phyloP scores from a whole-genome alignment of 2,113 vertebrate species.

The Chloroceryle aenea region DNA sequence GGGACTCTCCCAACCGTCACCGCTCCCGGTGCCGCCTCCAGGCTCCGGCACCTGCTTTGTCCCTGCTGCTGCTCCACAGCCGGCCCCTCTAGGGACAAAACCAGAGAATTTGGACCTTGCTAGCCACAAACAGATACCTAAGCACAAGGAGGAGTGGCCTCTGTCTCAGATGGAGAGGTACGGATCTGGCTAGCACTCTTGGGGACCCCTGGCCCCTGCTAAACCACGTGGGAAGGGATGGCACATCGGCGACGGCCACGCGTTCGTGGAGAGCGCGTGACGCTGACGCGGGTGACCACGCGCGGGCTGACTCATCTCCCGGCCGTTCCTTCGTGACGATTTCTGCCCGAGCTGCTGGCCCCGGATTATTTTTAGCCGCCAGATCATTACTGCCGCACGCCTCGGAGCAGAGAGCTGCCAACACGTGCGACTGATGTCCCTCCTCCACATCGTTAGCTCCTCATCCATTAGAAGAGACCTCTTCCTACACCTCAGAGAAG shows the following conservation, averaged over 20 bases:
- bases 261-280: constrained; percentile 21
- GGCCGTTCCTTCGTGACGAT: neutral
- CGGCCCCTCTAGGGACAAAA: neutral
- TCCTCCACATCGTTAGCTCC: constrained; percentile 2
- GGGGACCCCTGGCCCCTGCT: neutral
- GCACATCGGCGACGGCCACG: neutral
- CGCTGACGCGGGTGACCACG: neutral
- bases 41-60: accelerated
- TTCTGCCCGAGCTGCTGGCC: neutral
- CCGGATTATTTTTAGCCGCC: constrained; percentile 74
- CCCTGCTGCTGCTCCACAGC: accelerated
- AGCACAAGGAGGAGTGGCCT: neutral
- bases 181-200: accelerated
- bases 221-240: neutral
- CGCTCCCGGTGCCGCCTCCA: accelerated
- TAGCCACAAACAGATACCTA: accelerated
- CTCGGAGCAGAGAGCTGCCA: constrained; percentile 23
- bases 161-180: neutral
- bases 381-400: constrained; percentile 67
- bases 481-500: neutral
- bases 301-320: constrained; percentile 61
- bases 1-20: neutral
- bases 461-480: neutral
- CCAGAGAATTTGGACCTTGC: accelerated
- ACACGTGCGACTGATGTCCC: neutral